Evolutionary conservation across 2,797 vertebrate genomes (phyloP).

Genomic region (Enteromius viviparus): DNA sequence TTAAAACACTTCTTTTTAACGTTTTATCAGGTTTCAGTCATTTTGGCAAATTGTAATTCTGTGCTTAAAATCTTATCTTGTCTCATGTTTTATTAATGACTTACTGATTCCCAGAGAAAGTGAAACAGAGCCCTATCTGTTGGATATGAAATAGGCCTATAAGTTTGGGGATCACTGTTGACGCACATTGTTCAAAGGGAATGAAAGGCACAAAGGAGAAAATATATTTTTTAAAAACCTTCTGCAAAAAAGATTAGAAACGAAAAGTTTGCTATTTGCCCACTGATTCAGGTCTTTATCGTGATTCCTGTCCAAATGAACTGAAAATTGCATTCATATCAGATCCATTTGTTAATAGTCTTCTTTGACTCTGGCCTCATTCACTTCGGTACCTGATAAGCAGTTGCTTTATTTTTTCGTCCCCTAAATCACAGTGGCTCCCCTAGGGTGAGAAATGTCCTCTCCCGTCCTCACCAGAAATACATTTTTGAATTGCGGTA

Average conservation of each 20-base stretch:
- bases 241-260: constrained; percentile 19
- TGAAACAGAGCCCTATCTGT: neutral
- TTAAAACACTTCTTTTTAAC: neutral
- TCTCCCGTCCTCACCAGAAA: neutral
- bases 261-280: constrained; percentile 21
- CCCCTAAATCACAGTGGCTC: constrained; percentile 23
- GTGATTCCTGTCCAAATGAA: constrained; percentile 35
- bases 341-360: constrained; percentile 55
- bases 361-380: constrained; percentile 47
- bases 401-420: constrained; percentile 48
- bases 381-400: constrained; percentile 55
- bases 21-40: constrained; percentile 31
- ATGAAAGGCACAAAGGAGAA: constrained; percentile 18
- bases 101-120: neutral
- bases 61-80: constrained; percentile 21
- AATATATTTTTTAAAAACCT: neutral
- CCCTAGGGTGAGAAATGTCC: constrained; percentile 16
- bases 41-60: constrained; percentile 18
- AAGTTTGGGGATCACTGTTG: neutral
- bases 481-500: neutral
- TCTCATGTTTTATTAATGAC: constrained; percentile 28
- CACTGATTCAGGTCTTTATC: constrained; percentile 23
- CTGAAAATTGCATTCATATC: constrained; percentile 52
- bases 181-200: neutral
- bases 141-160: neutral